Base-by-base conservation (phyloP, 2,888 invertebrate species). In the Lycaena phlaeas region DNA sequence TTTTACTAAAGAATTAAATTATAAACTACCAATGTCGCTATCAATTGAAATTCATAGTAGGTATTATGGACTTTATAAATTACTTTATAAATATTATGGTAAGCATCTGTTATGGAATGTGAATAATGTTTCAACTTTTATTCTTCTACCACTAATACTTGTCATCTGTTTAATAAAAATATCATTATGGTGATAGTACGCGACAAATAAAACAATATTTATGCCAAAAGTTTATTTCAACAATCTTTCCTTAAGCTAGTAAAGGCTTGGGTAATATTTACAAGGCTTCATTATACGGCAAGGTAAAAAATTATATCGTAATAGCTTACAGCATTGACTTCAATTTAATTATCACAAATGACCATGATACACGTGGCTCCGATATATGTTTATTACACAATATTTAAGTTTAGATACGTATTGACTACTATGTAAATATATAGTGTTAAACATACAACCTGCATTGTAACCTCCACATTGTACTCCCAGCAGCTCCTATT, bases 221-320 rank as follows among this genome's bases (percentile, higher is more conserved):
- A 59, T 75, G 64, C 73, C 64, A 73, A 77, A 74, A 59, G 62
- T 62, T 78, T 79, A 74, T 74, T 71, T 81, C 59, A 84, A 82
- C 81, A 76, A 82, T 75, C 61, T 73, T 71, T 75, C 59, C 77
- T 78, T 82, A 82, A 41, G 57, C 66, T 78, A 74, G 62, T 78
- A 81, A 81, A 84, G 79, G 82, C 82, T 76, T 76, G 70, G 68
- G 76, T 74, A 71, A 68, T 82, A 84, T 84, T 74, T 84, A 84
- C 82, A 84, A 73, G 81, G 81, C 78, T 77, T 78, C 62, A 77
- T 75, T 73, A 77, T 62, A 70, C 73, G 79, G 79, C 79, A 81
- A 79, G 81, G 79, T 81, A 81, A 73, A 79, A 78, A 78, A 82
- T 74, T 73, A 76, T 73, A 30, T 39, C 70, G 71, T 74, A 70